phyloP scores from a whole-genome alignment of 2,888 invertebrate genomes.

The Peribatodes rhomboidaria region DNA sequence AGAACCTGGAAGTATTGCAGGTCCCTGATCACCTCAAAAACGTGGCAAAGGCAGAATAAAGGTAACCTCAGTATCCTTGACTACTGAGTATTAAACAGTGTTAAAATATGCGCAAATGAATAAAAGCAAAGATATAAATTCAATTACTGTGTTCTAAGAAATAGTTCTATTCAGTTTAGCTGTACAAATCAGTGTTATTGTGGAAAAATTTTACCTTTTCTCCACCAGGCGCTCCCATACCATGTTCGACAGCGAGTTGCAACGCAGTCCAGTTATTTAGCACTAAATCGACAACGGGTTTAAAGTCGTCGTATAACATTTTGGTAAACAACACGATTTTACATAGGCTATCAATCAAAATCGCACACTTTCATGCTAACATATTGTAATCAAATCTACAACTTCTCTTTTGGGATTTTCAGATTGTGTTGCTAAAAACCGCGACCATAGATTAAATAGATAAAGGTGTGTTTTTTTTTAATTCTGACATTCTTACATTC shows the following conservation, averaged over 20 bases:
- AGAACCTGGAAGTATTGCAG: too few species aligned
- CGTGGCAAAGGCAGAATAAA: background rate
- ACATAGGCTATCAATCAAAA: constrained; percentile 2
- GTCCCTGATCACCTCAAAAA: too few species aligned
- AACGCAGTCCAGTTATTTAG: constrained; percentile 91
- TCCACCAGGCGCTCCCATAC: constrained; percentile 90
- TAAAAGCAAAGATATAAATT: background rate
- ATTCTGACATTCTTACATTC: too few species aligned
- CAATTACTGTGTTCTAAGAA: background rate
- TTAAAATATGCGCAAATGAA: background rate
- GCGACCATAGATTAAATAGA: too few species aligned
- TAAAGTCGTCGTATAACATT: constrained; percentile 85
- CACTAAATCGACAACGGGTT: constrained; percentile 88
- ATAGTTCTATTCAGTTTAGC: background rate
- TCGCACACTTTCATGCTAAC: constrained; percentile 54
- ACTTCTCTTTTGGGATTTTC: too few species aligned
- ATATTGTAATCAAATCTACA: too few species aligned
- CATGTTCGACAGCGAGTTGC: constrained; percentile 90
- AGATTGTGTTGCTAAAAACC: too few species aligned
- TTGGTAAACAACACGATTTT: constrained; percentile 20
- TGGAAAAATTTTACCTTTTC: constrained; percentile 84
- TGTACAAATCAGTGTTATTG: background rate
- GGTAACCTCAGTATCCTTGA: constrained; percentile 3
- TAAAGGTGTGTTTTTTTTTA: too few species aligned
- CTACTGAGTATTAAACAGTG: constrained; percentile 1